Evolutionary conservation across 1,140 invertebrate genomes (phyloP), one percentile per base, ranked within the genome.

Genomic region (Megalopta genalis): DNA sequence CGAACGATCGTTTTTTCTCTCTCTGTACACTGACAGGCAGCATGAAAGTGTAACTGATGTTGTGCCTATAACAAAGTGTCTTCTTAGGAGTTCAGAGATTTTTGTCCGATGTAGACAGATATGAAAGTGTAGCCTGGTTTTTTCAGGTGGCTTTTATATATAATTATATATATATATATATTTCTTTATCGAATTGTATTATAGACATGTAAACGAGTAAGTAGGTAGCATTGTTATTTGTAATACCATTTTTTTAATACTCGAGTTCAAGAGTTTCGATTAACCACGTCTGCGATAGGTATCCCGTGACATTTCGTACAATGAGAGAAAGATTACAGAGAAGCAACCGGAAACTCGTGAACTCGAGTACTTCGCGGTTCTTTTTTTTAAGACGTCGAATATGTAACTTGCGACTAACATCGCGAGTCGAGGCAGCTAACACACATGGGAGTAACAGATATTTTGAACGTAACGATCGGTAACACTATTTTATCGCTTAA

Each of bases 131-230:
- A 81, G 64, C 80, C 84, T 86, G 83, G 83, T 87, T 52, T 87
- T 88, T 86, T 65, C 84, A 87, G 86, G 82, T 84, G 79, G 63
- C 81, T 87, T 87, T 88, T 87, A 77, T 89, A 52, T 16, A 49
- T 46, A 46, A 10, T 70, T n/a, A n/a, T 89, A 86, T 80, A 77
- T 89, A 49, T 49, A 49, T 52, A 52, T 52, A 77, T 89, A 86
- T 81, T 84, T 81, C 84, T 74, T 82, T 69, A 78, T 74, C 54
- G 25, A 82, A 83, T 83, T 88, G 82, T 88, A 89, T 86, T 85
- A 83, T 86, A 82, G 46, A 54, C 59, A 78, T 73, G 59, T 74
- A 83, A 39, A 83, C n/a, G n/a, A 23, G 18, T 79, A 73, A 32
- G 18, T 59, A 79, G 78, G 10, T 82, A 87, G 77, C 79, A 68